Evolutionary conservation across 2,113 vertebrate genomes (phyloP), one percentile per base, ranked within the genome.

Genomic region (Passer montanus): DNA sequence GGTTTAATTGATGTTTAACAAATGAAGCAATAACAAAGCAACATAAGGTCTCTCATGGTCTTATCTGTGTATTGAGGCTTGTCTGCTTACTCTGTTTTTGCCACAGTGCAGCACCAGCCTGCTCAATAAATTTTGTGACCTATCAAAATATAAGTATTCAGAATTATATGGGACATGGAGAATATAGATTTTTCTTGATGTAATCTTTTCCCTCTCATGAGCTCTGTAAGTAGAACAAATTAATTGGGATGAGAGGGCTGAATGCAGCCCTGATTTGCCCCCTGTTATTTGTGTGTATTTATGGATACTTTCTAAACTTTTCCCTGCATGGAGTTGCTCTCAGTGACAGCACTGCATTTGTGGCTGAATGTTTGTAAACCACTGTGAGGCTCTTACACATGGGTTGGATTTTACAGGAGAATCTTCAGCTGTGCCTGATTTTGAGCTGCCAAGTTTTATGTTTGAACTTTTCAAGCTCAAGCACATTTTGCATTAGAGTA

Each of bases 81-180:
- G 4, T 41, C 1, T 1, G 53, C 52, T 85, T 53, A 5, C 49
- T 69, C 1, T 1, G 2, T 33, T 76, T 13, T 20, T 53, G 49
- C 43, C 15, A 49, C 33, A 49, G n/a, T 28, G 43, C 50, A 87
- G 43, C 59, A 74, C 14, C 15, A 50, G 31, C 16, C 73, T 76
- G 22, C 56, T 62, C 11, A 4, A 62, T 47, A 35, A 70, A 52
- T 33, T 66, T 86, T 31, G 15, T 23, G 43, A 77, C 47, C 24
- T 67, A 17, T 39, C 43, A 70, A 89, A 87, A 63, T 15, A 39
- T 1, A 69, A 83, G 15, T 44, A 23, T 37, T 68, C 66, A 53
- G 5, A 70, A 44, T 90, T 63, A 47, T 10, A 30, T 13, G 23
- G 47, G 21, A 67, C 1, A 1, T 30, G 28, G 43, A 63, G 12